Evolutionary conservation across 2,113 vertebrate genomes (phyloP), one percentile per base, ranked within the genome.

Genomic region (Octodon degus): DNA sequence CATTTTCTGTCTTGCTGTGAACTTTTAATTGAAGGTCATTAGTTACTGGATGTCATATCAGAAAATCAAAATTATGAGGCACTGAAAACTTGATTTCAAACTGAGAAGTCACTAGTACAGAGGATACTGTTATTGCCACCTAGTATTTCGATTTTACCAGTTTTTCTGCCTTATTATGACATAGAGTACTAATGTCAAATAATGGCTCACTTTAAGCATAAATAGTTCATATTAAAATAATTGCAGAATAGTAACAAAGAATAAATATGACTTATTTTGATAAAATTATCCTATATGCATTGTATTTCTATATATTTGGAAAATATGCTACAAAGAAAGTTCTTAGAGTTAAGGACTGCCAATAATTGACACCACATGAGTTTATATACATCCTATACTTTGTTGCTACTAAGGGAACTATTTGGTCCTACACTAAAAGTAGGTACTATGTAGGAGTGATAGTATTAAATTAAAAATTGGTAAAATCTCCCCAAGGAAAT

Each of bases 221-320:
- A 53, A 62, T 77, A 79, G n/a, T n/a, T 84, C 85, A 37, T 90
- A 16, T 43, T 90, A 11, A 90, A 83, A 37, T 63, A 81, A 81
- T 89, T 87, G 53, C 0, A 85, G 90, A 68, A 84, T 30, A 77
- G 37, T 24, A 60, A 58, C 34, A 58, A 37, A 34, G 16, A 70
- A 70, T 60, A 95, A 43, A 80, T 95, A 14, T 27, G 22, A 85
- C 20, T 30, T 95, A 91, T 34, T 76, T 81, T 34, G 72, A 91
- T 74, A 32, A 76, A 74, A 79, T 68, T 79, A 2, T n/a, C 30
- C 72, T 10, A 50, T 72, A 40, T 9, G 34, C 37, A 53, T 91
- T 43, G 82, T 84, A 55, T 86, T 67, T 85, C 55, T 86, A 16
- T 58, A 3, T 7, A 32, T 47, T 6, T 82, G 30, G 50, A 86